phyloP scores from a whole-genome alignment of 2,113 vertebrate species.

The Columba livia region DNA sequence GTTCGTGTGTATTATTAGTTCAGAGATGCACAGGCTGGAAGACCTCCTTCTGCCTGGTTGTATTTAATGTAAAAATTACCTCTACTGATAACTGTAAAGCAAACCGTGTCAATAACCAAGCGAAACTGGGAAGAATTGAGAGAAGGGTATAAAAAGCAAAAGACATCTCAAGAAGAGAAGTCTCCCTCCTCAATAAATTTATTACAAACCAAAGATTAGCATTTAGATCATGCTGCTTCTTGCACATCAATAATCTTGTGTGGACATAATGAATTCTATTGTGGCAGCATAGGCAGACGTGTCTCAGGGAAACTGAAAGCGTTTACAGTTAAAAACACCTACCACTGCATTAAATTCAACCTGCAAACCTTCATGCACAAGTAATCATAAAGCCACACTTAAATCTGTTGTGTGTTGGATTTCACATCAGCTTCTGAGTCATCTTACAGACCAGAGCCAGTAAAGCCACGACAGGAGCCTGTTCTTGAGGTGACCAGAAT shows the following conservation, averaged over 20 bases:
- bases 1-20: neutral
- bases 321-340: neutral
- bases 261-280: neutral
- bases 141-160: neutral
- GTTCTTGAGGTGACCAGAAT: slow-evolving; percentile 22
- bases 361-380: neutral
- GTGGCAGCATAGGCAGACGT: neutral
- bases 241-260: neutral
- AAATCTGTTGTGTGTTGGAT: neutral
- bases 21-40: neutral
- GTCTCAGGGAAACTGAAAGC: slow-evolving; percentile 20
- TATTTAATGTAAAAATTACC: neutral
- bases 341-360: neutral
- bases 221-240: neutral
- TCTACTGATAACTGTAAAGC: neutral
- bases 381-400: neutral
- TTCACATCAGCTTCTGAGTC: neutral
- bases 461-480: neutral
- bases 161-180: neutral
- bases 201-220: neutral
- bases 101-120: neutral
- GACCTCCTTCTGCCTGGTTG: neutral
- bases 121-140: neutral
- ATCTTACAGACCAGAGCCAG: neutral
- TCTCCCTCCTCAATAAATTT: neutral